Evolutionary conservation across 2,113 vertebrate species (phyloP).

Genomic region (Amblyornis subalaris): DNA sequence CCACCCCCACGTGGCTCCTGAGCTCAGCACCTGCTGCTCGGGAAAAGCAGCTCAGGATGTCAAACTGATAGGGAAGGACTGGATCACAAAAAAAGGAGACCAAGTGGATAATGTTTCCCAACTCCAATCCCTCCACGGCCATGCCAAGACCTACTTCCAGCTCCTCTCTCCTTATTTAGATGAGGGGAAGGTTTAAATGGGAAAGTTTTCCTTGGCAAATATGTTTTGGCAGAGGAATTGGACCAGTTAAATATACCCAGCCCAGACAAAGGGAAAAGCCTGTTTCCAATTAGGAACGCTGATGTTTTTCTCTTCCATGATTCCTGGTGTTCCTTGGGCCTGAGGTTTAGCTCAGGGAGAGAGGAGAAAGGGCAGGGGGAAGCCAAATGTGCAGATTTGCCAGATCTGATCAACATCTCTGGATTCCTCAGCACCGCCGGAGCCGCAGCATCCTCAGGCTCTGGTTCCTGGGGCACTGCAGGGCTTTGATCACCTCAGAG

Average conservation of each 20-base stretch:
- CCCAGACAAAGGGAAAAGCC: conserved; percentile 40
- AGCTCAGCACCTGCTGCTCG: background rate
- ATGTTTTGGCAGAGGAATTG: conserved; percentile 13
- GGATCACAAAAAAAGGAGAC: background rate
- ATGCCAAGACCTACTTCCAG: conserved; percentile 63
- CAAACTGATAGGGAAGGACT: background rate
- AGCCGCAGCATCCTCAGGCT: background rate
- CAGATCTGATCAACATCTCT: background rate
- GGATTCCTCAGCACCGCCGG: background rate
- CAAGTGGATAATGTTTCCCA: background rate
- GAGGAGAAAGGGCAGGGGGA: background rate
- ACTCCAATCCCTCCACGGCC: conserved; percentile 5
- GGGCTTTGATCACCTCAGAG: background rate
- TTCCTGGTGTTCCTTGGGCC: conserved; percentile 27
- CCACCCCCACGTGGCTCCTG: background rate
- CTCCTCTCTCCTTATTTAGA: conserved; percentile 43
- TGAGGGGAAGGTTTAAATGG: conserved; percentile 63
- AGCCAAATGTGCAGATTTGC: background rate
- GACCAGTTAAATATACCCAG: conserved; percentile 38
- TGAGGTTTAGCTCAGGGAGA: background rate
- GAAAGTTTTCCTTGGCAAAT: conserved; percentile 72
- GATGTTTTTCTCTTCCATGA: background rate
- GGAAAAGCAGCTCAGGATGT: background rate
- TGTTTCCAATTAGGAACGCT: conserved; percentile 39
- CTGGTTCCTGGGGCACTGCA: background rate